These are phyloP conservation scores for Hypanus sabinus DNA, from an alignment of 2,113 vertebrate species.

Conservation along the genomic window DNA sequence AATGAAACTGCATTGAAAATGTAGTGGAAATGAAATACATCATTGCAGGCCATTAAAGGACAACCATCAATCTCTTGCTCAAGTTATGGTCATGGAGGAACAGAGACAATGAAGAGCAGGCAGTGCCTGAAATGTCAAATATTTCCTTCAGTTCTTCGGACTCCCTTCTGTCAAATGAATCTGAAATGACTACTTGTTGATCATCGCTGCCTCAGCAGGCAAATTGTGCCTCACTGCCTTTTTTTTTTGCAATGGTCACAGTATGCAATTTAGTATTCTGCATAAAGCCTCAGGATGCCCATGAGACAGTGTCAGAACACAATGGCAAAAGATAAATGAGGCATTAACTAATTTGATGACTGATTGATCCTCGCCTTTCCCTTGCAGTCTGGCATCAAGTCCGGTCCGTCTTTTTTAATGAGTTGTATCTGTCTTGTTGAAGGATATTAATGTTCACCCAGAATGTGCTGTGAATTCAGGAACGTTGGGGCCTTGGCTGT, in stretches of 20 bases:
- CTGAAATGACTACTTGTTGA: background rate
- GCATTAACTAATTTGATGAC: slow-evolving; percentile 20
- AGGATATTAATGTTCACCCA: slow-evolving; percentile 12
- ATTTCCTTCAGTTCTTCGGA: background rate
- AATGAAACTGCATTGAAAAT: background rate
- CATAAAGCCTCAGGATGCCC: background rate
- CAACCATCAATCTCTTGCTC: background rate
- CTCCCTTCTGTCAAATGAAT: background rate
- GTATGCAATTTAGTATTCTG: too few relatives aligned
- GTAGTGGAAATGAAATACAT: background rate
- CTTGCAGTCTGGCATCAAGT: background rate
- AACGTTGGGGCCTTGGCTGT: background rate
- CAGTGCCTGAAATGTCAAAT: background rate
- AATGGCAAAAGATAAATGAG: background rate
- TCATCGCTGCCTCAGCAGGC: background rate
- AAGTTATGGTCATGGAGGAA: background rate
- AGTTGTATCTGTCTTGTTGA: slow-evolving; percentile 13
- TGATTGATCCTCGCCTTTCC: background rate
- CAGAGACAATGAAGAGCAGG: background rate
- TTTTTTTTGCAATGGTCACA: background rate
- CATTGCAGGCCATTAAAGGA: background rate
- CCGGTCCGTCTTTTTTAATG: background rate
- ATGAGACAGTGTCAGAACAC: background rate
- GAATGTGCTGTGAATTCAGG: background rate
- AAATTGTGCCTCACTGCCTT: background rate